A percentile compares a stretch with the other conserved stretches of the same genome.
phyloP scores from a whole-genome alignment of 2,113 vertebrate genomes.

The Dermatemys mawii region DNA sequence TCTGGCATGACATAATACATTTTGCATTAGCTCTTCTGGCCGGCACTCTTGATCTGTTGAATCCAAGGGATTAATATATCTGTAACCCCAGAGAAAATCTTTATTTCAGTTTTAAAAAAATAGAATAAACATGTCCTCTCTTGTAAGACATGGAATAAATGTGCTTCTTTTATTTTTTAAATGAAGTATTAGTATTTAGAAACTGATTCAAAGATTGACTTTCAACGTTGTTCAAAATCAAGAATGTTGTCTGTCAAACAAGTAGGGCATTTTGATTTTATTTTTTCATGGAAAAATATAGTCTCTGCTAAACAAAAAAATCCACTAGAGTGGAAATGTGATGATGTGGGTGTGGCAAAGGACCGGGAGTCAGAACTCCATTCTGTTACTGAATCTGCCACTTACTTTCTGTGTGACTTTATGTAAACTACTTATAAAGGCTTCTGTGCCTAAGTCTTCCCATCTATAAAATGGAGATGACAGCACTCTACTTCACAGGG shows the following conservation, averaged over 20 bases:
- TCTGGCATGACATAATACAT: not conserved
- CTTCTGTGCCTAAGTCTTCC: not conserved
- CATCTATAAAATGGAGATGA: not conserved
- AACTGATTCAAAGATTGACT: not conserved
- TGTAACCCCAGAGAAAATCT: not conserved
- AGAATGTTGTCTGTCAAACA: not conserved
- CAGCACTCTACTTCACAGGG: accelerated
- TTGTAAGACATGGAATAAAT: accelerated
- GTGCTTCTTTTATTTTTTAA: not conserved
- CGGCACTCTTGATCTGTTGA: not conserved
- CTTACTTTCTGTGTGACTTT: not conserved
- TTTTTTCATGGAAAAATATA: not conserved
- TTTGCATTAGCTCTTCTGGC: not conserved
- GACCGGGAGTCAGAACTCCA: not conserved
- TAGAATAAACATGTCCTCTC: not conserved
- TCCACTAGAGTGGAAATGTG: accelerated
- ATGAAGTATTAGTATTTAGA: not conserved
- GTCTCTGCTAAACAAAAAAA: not conserved
- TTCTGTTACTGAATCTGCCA: not conserved
- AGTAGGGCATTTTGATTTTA: not conserved
- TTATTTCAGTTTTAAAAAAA: not conserved
- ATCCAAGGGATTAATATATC: not conserved
- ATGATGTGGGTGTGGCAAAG: not conserved
- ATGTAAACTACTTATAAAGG: accelerated
- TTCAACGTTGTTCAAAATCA: not conserved